Percentiles rank a stretch among this genome's conserved stretches.
Conservation (phyloP, 2,888 invertebrate genomes). For the Druceiella hillmani region DNA sequence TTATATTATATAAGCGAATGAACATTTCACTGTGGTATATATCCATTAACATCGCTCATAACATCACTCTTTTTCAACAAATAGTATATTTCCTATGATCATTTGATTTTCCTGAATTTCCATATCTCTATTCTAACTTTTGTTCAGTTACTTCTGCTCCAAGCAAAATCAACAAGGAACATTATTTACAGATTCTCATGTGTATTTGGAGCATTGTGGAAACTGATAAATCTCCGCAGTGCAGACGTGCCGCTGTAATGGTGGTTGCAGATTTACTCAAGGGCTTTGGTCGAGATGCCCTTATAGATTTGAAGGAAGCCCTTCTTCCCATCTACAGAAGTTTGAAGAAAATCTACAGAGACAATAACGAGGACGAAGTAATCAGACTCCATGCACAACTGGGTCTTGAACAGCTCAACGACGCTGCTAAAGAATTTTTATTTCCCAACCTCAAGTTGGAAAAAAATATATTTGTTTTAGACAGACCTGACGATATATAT, state of each 20-base stretch:
- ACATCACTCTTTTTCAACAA: too few species aligned
- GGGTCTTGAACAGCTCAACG: slow-evolving; percentile 71
- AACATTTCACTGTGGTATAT: too few species aligned
- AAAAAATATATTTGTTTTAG: slow-evolving; percentile 49
- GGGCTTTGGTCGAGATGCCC: slow-evolving; percentile 66
- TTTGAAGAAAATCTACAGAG: slow-evolving; percentile 58
- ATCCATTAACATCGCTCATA: too few species aligned
- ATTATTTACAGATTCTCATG: slow-evolving; percentile 57
- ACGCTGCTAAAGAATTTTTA: slow-evolving; percentile 57
- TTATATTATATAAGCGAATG: too few species aligned
- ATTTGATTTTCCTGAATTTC: too few species aligned
- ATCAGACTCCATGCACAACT: slow-evolving; percentile 70
- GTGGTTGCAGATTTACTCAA: slow-evolving; percentile 68
- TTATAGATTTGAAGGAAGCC: slow-evolving; percentile 60
- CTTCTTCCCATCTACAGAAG: slow-evolving; percentile 65
- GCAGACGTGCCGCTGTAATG: slow-evolving; percentile 73
- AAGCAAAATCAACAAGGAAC: too few species aligned
- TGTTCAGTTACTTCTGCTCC: too few species aligned
- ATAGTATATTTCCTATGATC: too few species aligned
- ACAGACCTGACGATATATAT: slow-evolving; percentile 27
- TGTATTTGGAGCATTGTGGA: slow-evolving; percentile 65
- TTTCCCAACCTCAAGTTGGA: slow-evolving; percentile 52
- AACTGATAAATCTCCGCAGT: slow-evolving; percentile 65
- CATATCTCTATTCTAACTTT: too few species aligned
- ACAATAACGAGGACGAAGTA: slow-evolving; percentile 59